Conservation (phyloP, 2,888 invertebrate species). For the Acrobasis repandana region DNA sequence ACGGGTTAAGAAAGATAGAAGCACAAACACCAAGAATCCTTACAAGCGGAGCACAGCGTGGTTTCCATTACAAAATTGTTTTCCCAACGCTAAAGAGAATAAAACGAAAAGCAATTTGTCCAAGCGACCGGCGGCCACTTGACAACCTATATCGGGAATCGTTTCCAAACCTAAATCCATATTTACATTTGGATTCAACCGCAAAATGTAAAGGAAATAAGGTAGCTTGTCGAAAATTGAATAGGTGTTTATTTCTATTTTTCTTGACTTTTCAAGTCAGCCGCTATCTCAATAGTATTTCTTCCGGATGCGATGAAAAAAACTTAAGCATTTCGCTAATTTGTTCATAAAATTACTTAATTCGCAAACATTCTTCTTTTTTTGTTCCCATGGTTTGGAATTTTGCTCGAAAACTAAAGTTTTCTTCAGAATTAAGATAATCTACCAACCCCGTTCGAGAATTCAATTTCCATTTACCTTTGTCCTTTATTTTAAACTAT, state of each 20-base stretch:
- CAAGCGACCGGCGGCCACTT: constrained; percentile 4
- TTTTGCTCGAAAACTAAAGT: no score
- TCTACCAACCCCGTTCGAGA: no score
- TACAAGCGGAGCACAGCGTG: background rate
- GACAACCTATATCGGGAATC: constrained; percentile 3
- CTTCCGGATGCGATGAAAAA: no score
- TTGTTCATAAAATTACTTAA: no score
- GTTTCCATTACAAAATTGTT: constrained; percentile 18
- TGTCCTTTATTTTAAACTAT: no score
- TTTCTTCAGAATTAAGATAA: no score
- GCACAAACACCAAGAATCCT: background rate
- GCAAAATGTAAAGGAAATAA: background rate
- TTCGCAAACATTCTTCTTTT: no score
- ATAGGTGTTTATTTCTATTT: background rate
- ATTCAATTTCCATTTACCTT: no score
- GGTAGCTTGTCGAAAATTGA: background rate
- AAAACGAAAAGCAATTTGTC: constrained; percentile 18
- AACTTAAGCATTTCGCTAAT: no score
- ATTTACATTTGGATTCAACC: constrained; percentile 2
- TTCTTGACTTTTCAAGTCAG: background rate
- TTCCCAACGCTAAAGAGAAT: constrained; percentile 4
- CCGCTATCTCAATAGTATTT: no score
- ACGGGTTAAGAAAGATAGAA: background rate
- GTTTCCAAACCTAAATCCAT: background rate
- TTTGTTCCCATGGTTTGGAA: no score